A percentile compares a stretch with the other conserved stretches of the same genome.
These are phyloP conservation scores for Caenorhabditis latens DNA, from an alignment of 1,140 invertebrate genomes.

Conservation along the genomic window DNA sequence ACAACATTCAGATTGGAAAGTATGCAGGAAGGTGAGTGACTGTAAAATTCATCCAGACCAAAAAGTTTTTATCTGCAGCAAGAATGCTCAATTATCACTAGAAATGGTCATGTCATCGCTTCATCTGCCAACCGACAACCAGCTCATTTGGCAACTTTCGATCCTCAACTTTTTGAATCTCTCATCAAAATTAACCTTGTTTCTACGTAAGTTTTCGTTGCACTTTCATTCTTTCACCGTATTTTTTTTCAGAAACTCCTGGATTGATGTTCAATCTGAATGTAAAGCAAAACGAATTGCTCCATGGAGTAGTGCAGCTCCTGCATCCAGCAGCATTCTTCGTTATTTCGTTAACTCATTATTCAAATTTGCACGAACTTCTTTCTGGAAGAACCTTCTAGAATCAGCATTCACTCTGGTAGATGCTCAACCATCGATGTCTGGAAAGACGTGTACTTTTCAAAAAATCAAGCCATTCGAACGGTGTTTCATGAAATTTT, in stretches of 20 bases:
- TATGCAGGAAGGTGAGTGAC: slow-evolving; percentile 37
- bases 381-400: slow-evolving; percentile 47
- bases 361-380: slow-evolving; percentile 21
- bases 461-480: slow-evolving; percentile 60
- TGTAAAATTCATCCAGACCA: neutral
- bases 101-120: slow-evolving; percentile 83
- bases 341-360: slow-evolving; percentile 43
- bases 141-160: slow-evolving; percentile 53
- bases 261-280: slow-evolving; percentile 57
- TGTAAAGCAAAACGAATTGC: slow-evolving; percentile 47
- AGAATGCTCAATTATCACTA: slow-evolving; percentile 87
- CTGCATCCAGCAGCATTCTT: slow-evolving; percentile 13
- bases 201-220: neutral
- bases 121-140: slow-evolving; percentile 82
- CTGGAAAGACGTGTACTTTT: slow-evolving; percentile 52
- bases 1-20: slow-evolving; percentile 50
- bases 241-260: slow-evolving; percentile 16
- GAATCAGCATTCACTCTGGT: neutral
- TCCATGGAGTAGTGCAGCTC: slow-evolving; percentile 57
- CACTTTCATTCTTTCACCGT: neutral
- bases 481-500: slow-evolving; percentile 53
- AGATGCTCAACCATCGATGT: slow-evolving; percentile 58
- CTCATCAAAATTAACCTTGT: neutral
- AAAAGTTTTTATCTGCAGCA: slow-evolving; percentile 79
- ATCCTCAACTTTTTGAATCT: slow-evolving; percentile 61